phyloP scores from a whole-genome alignment of 2,888 invertebrate species.

The Ceriagrion tenellum region DNA sequence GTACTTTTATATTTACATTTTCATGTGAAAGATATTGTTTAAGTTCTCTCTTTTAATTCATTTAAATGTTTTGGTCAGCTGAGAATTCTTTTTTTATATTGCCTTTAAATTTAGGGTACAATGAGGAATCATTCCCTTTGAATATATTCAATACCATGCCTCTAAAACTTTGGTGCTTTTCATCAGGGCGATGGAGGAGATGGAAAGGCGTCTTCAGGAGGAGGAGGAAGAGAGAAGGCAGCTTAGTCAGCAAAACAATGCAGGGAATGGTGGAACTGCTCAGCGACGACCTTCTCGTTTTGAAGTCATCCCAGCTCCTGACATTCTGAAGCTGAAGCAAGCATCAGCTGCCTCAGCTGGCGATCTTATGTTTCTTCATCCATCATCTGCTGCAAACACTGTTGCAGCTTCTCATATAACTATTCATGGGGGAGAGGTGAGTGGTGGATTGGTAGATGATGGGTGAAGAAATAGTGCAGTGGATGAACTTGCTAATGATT shows the following conservation, averaged over 20 bases:
- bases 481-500: neutral
- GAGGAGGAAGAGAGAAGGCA: slow-evolving; percentile 80
- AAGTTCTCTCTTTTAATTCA: too few species aligned
- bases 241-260: slow-evolving; percentile 77
- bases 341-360: slow-evolving; percentile 76
- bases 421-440: slow-evolving; percentile 58
- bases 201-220: slow-evolving; percentile 78
- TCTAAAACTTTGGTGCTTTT: neutral
- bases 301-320: slow-evolving; percentile 90
- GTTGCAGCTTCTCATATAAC: slow-evolving; percentile 55
- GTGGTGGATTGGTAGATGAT: neutral
- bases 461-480: neutral
- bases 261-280: slow-evolving; percentile 78
- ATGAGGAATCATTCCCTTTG: neutral
- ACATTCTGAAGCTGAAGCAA: slow-evolving; percentile 84
- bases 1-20: too few species aligned
- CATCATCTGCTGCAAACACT: slow-evolving; percentile 52
- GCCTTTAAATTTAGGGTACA: too few species aligned
- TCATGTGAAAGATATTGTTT: too few species aligned
- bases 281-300: slow-evolving; percentile 88
- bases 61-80: too few species aligned
- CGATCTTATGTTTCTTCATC: slow-evolving; percentile 54
- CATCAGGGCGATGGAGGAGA: slow-evolving; percentile 78
- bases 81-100: too few species aligned
- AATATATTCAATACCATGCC: neutral